These are phyloP conservation scores for Cataglyphis livida DNA, from an alignment of 2,888 invertebrate genomes.

Conservation along the genomic window DNA sequence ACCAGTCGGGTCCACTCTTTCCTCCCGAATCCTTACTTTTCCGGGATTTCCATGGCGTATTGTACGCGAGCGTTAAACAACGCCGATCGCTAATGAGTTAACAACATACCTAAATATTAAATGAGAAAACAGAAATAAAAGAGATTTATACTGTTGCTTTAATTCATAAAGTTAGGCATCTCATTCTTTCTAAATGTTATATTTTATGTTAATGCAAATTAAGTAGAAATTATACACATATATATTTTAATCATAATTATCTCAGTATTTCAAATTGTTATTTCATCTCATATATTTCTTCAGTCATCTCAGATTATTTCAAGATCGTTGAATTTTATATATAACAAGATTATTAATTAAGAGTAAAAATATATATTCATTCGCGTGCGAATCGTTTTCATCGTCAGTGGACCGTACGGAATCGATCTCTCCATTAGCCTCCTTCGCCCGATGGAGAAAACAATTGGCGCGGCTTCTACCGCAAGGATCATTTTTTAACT, in stretches of 20 bases:
- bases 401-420: slow-evolving; percentile 46
- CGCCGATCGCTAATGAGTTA: slow-evolving; percentile 15
- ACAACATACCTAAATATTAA: neutral
- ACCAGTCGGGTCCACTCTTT: slow-evolving; percentile 71
- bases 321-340: neutral
- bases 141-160: neutral
- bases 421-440: slow-evolving; percentile 70
- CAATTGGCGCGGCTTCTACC: slow-evolving; percentile 59
- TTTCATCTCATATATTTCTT: neutral
- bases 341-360: neutral
- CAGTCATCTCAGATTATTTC: neutral
- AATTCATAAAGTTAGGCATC: neutral
- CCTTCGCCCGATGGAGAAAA: slow-evolving; percentile 41
- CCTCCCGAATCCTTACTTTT: slow-evolving; percentile 70
- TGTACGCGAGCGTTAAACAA: slow-evolving; percentile 56
- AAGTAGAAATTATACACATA: neutral
- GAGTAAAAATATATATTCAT: neutral
- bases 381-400: neutral
- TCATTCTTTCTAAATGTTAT: neutral
- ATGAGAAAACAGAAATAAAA: neutral
- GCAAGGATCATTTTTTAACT: slow-evolving; percentile 82
- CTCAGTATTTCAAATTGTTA: neutral
- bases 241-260: neutral
- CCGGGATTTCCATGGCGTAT: slow-evolving; percentile 57
- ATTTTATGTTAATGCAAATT: neutral